Conservation (phyloP, 2,113 vertebrate species). For the Jacana jacana region DNA sequence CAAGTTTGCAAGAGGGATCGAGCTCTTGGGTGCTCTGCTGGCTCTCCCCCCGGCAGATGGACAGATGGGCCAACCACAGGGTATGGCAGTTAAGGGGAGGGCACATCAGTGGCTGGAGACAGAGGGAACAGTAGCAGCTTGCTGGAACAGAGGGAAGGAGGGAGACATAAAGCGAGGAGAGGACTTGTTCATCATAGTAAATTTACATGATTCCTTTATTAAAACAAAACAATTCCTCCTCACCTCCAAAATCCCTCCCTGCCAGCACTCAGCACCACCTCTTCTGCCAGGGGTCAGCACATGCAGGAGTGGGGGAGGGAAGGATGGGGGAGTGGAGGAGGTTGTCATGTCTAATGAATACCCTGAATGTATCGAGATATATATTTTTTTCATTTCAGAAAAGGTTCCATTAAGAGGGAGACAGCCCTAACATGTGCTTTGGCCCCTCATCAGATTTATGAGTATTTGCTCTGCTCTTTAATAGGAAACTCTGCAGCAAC, state of each 20-base stretch:
- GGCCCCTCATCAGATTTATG: constrained; percentile 61
- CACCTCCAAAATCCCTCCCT: constrained; percentile 11
- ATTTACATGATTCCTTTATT: background rate
- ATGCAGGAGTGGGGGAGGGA: background rate
- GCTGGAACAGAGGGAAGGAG: background rate
- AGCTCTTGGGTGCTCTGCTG: background rate
- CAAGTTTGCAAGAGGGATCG: background rate
- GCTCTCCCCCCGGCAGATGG: background rate
- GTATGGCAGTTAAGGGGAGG: background rate
- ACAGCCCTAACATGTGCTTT: constrained; percentile 62
- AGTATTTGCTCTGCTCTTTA: constrained; percentile 60
- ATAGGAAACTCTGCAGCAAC: constrained; percentile 62
- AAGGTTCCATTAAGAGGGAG: constrained; percentile 69
- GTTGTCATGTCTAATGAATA: constrained; percentile 68
- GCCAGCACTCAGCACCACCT: background rate
- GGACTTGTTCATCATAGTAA: background rate
- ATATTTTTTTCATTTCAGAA: constrained; percentile 67
- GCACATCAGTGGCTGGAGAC: rapidly evolving
- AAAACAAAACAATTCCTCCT: constrained; percentile 14
- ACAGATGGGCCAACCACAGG: rapidly evolving
- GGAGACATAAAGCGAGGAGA: background rate
- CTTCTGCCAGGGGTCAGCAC: constrained; percentile 46
- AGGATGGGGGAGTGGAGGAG: constrained; percentile 23
- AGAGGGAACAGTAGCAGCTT: background rate
- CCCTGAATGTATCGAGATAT: constrained; percentile 61